Evolutionary conservation across 2,797 vertebrate genomes (phyloP).

Genomic region (Gastrophryne carolinensis): DNA sequence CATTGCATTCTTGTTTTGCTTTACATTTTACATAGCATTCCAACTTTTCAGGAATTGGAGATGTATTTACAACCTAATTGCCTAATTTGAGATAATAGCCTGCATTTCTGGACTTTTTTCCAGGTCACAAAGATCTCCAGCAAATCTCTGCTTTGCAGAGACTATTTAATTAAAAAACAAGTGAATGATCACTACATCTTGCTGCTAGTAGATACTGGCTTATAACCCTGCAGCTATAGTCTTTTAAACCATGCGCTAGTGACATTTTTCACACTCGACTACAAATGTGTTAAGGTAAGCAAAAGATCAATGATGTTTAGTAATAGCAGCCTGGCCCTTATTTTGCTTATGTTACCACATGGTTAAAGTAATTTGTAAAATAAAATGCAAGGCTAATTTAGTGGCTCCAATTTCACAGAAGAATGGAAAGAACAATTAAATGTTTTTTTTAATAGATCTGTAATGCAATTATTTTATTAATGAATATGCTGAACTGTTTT

Average conservation of each 20-base stretch:
- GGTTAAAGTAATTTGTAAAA: slow-evolving; percentile 2
- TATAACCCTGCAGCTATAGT: background rate
- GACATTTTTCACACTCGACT: background rate
- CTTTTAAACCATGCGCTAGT: background rate
- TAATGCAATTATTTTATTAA: slow-evolving; percentile 8
- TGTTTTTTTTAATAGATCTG: background rate
- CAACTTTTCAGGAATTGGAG: no score
- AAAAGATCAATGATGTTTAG: background rate
- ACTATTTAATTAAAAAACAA: slow-evolving; percentile 2
- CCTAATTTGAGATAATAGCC: background rate
- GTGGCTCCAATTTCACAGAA: slow-evolving; percentile 20
- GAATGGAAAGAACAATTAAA: slow-evolving; percentile 24
- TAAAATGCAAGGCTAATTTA: slow-evolving; percentile 10
- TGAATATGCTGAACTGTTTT: slow-evolving; percentile 15
- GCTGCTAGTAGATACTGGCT: background rate
- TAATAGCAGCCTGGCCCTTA: background rate
- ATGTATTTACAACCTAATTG: background rate
- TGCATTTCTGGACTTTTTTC: background rate
- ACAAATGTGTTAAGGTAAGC: background rate
- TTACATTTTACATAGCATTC: no score
- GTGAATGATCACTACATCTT: slow-evolving; percentile 10
- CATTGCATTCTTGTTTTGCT: no score
- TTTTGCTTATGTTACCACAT: background rate
- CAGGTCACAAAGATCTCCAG: background rate
- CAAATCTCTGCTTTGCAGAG: background rate